phyloP scores from a whole-genome alignment of 2,113 vertebrate species.

The Daboia siamensis region DNA sequence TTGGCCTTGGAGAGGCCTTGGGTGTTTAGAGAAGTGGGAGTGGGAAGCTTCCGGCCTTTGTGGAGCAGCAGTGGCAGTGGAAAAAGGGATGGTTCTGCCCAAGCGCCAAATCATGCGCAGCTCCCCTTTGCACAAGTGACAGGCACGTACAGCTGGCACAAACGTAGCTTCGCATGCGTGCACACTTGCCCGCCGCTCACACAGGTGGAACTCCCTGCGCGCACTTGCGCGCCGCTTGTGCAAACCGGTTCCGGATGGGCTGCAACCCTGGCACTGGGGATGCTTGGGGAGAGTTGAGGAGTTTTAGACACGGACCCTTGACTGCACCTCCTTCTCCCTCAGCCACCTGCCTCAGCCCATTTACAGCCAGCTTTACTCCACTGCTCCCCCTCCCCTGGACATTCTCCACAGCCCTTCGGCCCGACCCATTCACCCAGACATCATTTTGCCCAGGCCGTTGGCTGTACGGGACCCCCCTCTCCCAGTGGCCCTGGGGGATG shows the following conservation, averaged over 20 bases:
- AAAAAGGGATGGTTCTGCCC: accelerated
- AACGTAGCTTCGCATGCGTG: accelerated
- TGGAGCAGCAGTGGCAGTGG: neutral
- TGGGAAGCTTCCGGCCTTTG: neutral
- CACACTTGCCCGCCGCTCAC: neutral
- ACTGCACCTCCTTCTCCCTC: neutral
- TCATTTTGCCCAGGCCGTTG: accelerated
- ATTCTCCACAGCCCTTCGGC: neutral
- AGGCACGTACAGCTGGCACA: neutral
- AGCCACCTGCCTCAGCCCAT: neutral
- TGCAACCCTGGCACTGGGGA: accelerated
- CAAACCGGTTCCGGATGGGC: neutral
- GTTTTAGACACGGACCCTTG: neutral
- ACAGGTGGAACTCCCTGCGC: accelerated
- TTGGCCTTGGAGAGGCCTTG: neutral
- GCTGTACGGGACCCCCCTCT: accelerated
- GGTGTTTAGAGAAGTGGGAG: neutral
- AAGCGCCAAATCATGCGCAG: accelerated
- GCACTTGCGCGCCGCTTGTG: neutral
- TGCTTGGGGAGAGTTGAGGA: too few species aligned
- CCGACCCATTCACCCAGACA: neutral
- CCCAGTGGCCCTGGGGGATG: neutral
- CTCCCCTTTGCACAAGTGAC: neutral
- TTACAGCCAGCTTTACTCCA: neutral
- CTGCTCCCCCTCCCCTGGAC: neutral